Evolutionary conservation across 2,113 vertebrate species (phyloP), one percentile per base, ranked within the genome.

Genomic region (Serinus canaria): DNA sequence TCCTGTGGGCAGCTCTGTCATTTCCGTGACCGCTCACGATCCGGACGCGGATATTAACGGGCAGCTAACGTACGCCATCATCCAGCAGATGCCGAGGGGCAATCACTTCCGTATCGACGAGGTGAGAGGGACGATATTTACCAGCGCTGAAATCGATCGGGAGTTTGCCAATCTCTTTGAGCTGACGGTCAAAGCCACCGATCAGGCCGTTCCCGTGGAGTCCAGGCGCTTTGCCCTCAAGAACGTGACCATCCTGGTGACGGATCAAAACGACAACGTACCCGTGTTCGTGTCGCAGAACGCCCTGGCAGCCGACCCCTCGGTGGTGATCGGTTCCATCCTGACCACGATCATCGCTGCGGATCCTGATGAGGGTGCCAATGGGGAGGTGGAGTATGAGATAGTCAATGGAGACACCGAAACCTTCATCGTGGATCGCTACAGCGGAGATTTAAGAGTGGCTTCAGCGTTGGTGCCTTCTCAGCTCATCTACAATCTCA

Each of bases 11-110:
- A 98, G 98, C 7, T 99, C 99, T 7, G 98, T 99, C 49, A 88
- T 99, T 97, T 98, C 98, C 0, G 98, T 99, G 62, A 98, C 98
- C 9, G 99, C 99, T 44, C 98, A 98, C 1, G 99, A 99, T 94
- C 99, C 99, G 0, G 99, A 99, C 6, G 99, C 99, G 0, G 99
- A 99, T 92, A 99, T 99, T 68, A 99, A 99, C 0, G 99, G 99
- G 15, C 97, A 98, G 84, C 97, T 99, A 30, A 98, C 97, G 5
- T 99, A 99, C 44, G 97, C 99, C 0, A 99, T 99, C 81, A 95
- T 99, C 58, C 99, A 99, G 19, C 99, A 99, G 97, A 97, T 98
- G 92, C 99, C 99, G 8, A 97, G 99, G 74, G 99, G 99, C 55
- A 98, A 89, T 92, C 99, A 99, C 93, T 99, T 99, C 94, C 97